Percentiles rank a stretch among this genome's conserved stretches.
These are phyloP conservation scores for Leucosticte australis DNA, from an alignment of 2,113 vertebrate species.

Conservation along the genomic window DNA sequence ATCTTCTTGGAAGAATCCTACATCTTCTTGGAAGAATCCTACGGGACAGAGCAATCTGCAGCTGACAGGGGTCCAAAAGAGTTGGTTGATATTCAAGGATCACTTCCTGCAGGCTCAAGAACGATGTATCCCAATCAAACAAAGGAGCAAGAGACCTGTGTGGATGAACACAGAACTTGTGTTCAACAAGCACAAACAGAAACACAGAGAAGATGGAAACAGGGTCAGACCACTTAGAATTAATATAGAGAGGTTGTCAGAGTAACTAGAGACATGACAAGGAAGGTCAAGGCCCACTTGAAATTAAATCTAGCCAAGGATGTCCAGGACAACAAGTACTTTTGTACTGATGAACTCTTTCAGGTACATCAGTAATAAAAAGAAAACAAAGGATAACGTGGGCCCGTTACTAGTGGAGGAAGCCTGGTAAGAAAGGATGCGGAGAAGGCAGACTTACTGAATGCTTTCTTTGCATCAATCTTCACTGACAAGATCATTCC, in stretches of 20 bases:
- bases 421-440: background rate
- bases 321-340: background rate
- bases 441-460: background rate
- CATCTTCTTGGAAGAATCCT: background rate
- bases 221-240: background rate
- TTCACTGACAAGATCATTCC: too few species aligned
- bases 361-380: background rate
- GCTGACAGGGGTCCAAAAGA: background rate
- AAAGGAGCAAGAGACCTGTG: fast-evolving
- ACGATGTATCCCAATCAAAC: fast-evolving
- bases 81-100: background rate
- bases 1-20: background rate
- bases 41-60: background rate
- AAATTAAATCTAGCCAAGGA: background rate
- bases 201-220: background rate
- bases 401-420: background rate
- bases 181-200: background rate
- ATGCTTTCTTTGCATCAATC: background rate
- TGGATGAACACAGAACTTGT: background rate
- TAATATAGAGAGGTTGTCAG: background rate
- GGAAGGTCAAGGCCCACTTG: background rate
- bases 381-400: background rate
- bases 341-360: background rate
- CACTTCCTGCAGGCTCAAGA: background rate
- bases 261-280: background rate